These are phyloP conservation scores for Drosophila nannoptera DNA, from an alignment of 1,140 invertebrate genomes.

Conservation along the genomic window DNA sequence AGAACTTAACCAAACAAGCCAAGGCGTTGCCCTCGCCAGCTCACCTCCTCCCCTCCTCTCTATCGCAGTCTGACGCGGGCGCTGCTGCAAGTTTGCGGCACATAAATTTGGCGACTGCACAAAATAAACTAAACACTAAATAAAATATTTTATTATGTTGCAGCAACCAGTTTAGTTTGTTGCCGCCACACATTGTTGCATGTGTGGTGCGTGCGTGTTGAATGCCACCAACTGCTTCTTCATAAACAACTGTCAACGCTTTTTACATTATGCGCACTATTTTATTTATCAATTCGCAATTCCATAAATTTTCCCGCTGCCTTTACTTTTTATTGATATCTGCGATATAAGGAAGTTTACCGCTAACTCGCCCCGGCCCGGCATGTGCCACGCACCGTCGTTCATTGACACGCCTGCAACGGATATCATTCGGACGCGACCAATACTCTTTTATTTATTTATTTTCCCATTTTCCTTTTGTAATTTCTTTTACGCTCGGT, in stretches of 20 bases:
- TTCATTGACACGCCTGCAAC: constrained; percentile 57
- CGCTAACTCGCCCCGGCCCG: constrained; percentile 31
- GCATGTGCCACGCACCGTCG: constrained; percentile 21
- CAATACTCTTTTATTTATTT: constrained; percentile 50
- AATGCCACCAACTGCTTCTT: background rate
- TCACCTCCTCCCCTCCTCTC: no score
- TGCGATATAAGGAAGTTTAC: constrained; percentile 69
- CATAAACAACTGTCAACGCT: constrained; percentile 66
- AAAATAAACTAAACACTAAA: constrained; percentile 78
- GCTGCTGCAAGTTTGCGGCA: constrained; percentile 53
- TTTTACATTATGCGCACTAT: constrained; percentile 54
- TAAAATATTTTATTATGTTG: constrained; percentile 78
- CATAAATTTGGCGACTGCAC: constrained; percentile 65
- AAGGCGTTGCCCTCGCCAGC: constrained; percentile 11
- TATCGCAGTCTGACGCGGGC: background rate
- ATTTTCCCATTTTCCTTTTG: constrained; percentile 4
- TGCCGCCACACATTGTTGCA: constrained; percentile 65
- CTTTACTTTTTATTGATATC: constrained; percentile 68
- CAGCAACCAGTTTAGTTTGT: constrained; percentile 55
- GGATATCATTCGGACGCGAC: constrained; percentile 71
- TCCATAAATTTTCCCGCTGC: constrained; percentile 66
- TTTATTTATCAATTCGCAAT: constrained; percentile 71
- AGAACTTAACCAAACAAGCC: constrained; percentile 52
- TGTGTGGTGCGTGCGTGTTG: background rate
- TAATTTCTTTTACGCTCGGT: background rate